Percentiles rank a stretch among this genome's conserved stretches.
phyloP scores from a whole-genome alignment of 2,113 vertebrate genomes.

The Petaurus breviceps region DNA sequence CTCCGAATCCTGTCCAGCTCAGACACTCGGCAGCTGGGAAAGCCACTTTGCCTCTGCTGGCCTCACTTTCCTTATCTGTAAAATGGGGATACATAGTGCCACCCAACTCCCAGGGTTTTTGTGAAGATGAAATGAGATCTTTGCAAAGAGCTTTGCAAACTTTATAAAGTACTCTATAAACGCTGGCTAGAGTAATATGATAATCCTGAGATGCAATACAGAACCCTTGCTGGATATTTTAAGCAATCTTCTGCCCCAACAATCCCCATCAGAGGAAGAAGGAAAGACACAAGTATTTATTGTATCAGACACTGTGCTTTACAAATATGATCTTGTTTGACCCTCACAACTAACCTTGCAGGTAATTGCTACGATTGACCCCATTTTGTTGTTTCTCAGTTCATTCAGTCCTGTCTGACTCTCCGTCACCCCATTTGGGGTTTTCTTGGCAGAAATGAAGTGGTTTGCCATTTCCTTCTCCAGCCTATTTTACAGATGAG shows the following conservation, averaged over 20 bases:
- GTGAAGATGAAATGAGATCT: too few relatives aligned
- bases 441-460: neutral
- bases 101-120: too few relatives aligned
- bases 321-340: neutral
- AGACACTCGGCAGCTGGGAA: neutral
- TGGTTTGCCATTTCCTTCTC: neutral
- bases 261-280: neutral
- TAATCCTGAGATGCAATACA: neutral
- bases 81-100: too few relatives aligned
- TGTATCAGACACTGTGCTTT: neutral
- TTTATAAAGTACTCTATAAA: too few relatives aligned
- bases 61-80: too few relatives aligned
- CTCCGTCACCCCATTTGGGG: neutral
- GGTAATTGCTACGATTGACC: neutral
- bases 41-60: neutral
- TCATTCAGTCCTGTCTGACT: neutral
- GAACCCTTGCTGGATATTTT: neutral
- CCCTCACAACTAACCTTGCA: neutral
- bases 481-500: neutral
- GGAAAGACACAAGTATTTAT: too few relatives aligned
- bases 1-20: neutral
- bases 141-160: too few relatives aligned
- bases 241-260: neutral
- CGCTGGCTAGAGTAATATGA: too few relatives aligned
- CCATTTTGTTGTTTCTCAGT: neutral